Conservation (phyloP, 92 coral and sea anemone genomes). For the Porites lobata region DNA sequence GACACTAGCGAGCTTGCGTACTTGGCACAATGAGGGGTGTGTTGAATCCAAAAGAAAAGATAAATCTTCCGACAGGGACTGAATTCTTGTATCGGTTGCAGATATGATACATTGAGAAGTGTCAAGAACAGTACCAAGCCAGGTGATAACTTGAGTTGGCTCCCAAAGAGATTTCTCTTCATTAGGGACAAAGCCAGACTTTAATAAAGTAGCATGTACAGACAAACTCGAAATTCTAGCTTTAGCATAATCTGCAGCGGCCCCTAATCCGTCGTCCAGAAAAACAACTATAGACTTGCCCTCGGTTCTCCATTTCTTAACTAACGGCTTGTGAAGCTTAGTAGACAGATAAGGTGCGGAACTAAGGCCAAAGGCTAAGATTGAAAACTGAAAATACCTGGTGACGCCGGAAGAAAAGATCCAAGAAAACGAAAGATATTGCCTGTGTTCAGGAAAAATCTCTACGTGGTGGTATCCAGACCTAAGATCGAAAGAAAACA, state of each 20-base stretch:
- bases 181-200: constrained; percentile 21
- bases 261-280: constrained; percentile 58
- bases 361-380: constrained; percentile 47
- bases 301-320: constrained; percentile 18
- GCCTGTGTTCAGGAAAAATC: constrained; percentile 18
- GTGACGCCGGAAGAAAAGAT: constrained; percentile 19
- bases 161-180: constrained; percentile 52
- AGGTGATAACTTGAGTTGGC: constrained; percentile 33
- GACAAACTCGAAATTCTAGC: constrained; percentile 39
- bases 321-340: neutral
- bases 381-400: constrained; percentile 43
- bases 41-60: neutral
- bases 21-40: constrained; percentile 16
- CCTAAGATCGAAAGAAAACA: too few relatives aligned
- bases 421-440: constrained; percentile 51
- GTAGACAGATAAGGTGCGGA: constrained; percentile 60
- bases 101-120: constrained; percentile 22
- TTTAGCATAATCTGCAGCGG: neutral
- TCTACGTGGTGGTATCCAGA: constrained; percentile 60
- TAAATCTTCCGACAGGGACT: neutral
- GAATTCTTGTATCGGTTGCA: constrained; percentile 30
- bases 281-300: constrained; percentile 5
- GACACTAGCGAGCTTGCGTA: constrained; percentile 34
- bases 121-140: constrained; percentile 44
- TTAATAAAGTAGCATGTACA: constrained; percentile 43